Evolutionary conservation across 2,797 vertebrate species (phyloP).

Genomic region (Coluber constrictor): DNA sequence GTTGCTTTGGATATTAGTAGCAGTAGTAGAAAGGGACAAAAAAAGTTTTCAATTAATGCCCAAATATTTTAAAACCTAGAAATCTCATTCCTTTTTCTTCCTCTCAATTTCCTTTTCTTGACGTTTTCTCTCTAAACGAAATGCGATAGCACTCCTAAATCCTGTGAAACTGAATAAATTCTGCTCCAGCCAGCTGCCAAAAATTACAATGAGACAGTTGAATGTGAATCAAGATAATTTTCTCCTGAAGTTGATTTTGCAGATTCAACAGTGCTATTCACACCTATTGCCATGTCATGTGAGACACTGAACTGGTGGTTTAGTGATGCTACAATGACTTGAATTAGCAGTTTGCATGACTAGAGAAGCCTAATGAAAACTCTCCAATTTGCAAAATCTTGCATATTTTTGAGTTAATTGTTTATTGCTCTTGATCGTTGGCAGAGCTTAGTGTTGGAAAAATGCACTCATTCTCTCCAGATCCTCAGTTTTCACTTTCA

Average conservation of each 20-base stretch:
- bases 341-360: constrained; percentile 39
- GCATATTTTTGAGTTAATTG: not conserved
- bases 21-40: not conserved
- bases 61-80: not conserved
- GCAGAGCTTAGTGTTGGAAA: constrained; percentile 8
- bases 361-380: constrained; percentile 31
- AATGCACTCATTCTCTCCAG: not conserved
- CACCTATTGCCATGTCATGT: constrained; percentile 43
- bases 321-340: not conserved
- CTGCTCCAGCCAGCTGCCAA: constrained; percentile 38
- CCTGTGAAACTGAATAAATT: constrained; percentile 25
- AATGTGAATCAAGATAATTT: not conserved
- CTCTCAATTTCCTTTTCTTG: not conserved
- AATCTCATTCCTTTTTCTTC: not conserved
- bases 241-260: constrained; percentile 5
- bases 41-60: not conserved
- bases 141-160: not conserved
- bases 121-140: not conserved
- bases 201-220: constrained; percentile 44
- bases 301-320: constrained; percentile 35
- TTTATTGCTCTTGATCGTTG: not conserved
- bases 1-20: not conserved
- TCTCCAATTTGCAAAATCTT: constrained; percentile 6
- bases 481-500: constrained; percentile 29
- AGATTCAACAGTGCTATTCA: constrained; percentile 31